phyloP scores from a whole-genome alignment of 2,797 vertebrate species.

The Eremophila alpestris region DNA sequence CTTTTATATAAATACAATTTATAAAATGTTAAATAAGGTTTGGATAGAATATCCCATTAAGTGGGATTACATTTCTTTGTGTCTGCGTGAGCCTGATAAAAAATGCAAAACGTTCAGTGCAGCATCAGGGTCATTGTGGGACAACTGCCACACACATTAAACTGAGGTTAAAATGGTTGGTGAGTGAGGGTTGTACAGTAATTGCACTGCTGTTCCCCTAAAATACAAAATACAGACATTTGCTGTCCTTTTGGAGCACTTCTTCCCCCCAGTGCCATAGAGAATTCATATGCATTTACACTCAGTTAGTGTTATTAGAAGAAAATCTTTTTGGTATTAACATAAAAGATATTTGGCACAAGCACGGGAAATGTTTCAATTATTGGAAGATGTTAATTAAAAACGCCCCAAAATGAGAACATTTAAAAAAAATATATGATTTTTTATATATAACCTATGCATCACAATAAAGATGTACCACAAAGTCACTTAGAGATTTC shows the following conservation, averaged over 20 bases:
- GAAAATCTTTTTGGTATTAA: conserved; percentile 16
- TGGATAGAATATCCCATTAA: conserved; percentile 18
- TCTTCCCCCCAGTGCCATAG: not conserved
- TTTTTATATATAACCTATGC: not conserved
- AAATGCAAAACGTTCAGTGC: conserved; percentile 43
- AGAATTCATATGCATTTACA: conserved; percentile 16
- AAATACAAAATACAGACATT: conserved; percentile 53
- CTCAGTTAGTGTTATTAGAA: conserved; percentile 28
- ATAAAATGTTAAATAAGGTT: conserved; percentile 40
- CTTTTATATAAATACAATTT: conserved; percentile 31
- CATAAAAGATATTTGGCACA: not conserved
- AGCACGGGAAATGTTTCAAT: not conserved
- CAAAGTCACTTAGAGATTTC: not conserved
- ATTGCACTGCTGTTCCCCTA: conserved; percentile 57
- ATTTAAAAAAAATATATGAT: not conserved
- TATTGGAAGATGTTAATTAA: conserved; percentile 8
- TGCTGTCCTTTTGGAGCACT: conserved; percentile 23
- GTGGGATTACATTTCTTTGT: conserved; percentile 19
- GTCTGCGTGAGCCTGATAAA: conserved; percentile 36
- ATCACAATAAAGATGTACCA: not conserved
- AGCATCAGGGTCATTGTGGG: conserved; percentile 52
- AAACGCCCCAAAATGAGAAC: not conserved
- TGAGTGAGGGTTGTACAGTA: conserved; percentile 53
- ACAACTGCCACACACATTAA: conserved; percentile 49
- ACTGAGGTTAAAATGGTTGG: conserved; percentile 56